Conservation (phyloP, 2,888 invertebrate species). For the Mimas tiliae region DNA sequence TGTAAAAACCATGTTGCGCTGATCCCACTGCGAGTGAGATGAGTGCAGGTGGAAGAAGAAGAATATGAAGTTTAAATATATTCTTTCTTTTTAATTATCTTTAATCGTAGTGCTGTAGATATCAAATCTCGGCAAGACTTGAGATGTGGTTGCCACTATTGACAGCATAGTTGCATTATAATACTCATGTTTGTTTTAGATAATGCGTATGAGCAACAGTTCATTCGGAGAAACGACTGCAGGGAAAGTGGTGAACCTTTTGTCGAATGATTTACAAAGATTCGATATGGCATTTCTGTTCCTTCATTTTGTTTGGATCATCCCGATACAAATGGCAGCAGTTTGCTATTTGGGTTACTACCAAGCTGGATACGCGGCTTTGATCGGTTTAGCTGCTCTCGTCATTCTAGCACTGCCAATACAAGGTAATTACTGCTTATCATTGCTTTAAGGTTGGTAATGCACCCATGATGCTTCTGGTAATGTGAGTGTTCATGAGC, state of each 20-base stretch:
- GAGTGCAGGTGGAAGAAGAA: no score
- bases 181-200: constrained; percentile 66
- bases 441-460: no score
- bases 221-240: constrained; percentile 93
- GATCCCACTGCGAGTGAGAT: no score
- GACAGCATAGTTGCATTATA: no score
- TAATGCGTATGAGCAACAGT: constrained; percentile 78
- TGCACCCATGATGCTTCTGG: no score
- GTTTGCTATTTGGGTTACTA: constrained; percentile 89
- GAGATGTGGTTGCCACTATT: no score
- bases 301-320: constrained; percentile 92
- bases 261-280: constrained; percentile 94
- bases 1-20: no score
- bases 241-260: constrained; percentile 94
- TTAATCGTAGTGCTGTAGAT: no score
- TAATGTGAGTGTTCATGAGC: no score
- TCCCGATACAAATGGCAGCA: constrained; percentile 87
- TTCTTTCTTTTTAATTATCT: no score
- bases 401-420: constrained; percentile 90
- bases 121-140: no score
- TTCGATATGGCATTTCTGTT: constrained; percentile 91
- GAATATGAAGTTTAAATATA: no score
- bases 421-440: constrained; percentile 88
- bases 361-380: constrained; percentile 86
- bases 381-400: constrained; percentile 88